These are phyloP conservation scores for Xerus rutilus DNA, from an alignment of 2,797 vertebrate species.

Conservation along the genomic window DNA sequence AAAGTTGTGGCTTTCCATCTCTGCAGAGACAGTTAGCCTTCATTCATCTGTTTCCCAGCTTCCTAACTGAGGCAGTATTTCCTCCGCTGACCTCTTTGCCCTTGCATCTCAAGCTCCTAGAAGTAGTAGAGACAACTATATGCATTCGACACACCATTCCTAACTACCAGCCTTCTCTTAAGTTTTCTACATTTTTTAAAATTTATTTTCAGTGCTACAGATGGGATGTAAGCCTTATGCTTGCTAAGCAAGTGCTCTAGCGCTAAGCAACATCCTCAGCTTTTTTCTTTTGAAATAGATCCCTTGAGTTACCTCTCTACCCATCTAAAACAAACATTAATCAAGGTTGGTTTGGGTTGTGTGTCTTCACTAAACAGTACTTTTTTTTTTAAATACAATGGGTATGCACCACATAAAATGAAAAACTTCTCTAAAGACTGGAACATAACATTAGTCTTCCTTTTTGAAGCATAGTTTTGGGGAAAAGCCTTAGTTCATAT, in stretches of 20 bases:
- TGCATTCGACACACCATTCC: background rate
- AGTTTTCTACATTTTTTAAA: background rate
- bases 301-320: background rate
- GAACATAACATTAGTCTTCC: background rate
- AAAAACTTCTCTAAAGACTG: conserved; percentile 1
- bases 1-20: background rate
- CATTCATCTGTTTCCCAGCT: background rate
- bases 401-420: background rate
- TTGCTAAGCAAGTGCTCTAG: too few relatives aligned
- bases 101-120: background rate
- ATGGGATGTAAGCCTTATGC: too few relatives aligned
- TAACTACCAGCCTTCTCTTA: background rate
- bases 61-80: background rate
- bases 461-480: background rate
- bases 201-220: too few relatives aligned
- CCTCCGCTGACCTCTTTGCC: background rate
- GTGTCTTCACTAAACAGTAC: background rate
- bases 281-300: too few relatives aligned
- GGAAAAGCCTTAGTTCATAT: background rate
- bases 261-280: too few relatives aligned
- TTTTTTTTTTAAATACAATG: background rate
- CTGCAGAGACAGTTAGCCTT: too few relatives aligned
- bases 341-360: background rate
- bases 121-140: background rate
- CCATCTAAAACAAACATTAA: background rate